phyloP scores from a whole-genome alignment of 2,797 vertebrate species.

The Platyrinchus mystaceus region DNA sequence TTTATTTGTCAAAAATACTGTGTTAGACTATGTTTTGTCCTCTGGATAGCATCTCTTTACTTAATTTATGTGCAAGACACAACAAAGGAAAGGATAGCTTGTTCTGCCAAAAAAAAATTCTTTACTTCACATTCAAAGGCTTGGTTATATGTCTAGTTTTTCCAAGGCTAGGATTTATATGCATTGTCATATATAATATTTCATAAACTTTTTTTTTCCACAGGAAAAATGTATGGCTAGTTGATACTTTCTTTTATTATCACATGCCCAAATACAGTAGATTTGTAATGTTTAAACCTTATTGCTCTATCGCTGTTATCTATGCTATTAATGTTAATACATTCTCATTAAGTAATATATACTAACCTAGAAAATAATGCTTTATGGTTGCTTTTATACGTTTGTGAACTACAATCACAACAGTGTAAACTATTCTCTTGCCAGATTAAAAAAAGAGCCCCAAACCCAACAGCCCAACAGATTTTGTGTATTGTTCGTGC shows the following conservation, averaged over 20 bases:
- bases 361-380: not conserved
- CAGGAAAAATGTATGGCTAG: not conserved
- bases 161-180: slow-evolving; percentile 11
- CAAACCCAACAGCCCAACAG: not conserved
- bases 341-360: not conserved
- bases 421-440: not conserved
- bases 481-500: not conserved
- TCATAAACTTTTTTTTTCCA: slow-evolving; percentile 21
- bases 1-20: slow-evolving; percentile 6
- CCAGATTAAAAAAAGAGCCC: not conserved
- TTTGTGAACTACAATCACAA: not conserved
- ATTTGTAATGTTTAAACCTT: not conserved
- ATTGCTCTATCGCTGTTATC: not conserved
- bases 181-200: not conserved
- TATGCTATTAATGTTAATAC: not conserved
- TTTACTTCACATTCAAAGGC: not conserved
- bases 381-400: not conserved
- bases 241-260: not conserved
- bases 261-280: not conserved
- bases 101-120: not conserved
- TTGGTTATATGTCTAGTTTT: not conserved
- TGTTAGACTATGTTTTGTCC: not conserved
- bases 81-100: slow-evolving; percentile 20
- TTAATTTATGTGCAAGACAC: slow-evolving; percentile 22
- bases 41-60: slow-evolving; percentile 21